Evolutionary conservation across 2,888 invertebrate species (phyloP), one percentile per base, ranked within the genome.

Genomic region (Torymus tubicola): DNA sequence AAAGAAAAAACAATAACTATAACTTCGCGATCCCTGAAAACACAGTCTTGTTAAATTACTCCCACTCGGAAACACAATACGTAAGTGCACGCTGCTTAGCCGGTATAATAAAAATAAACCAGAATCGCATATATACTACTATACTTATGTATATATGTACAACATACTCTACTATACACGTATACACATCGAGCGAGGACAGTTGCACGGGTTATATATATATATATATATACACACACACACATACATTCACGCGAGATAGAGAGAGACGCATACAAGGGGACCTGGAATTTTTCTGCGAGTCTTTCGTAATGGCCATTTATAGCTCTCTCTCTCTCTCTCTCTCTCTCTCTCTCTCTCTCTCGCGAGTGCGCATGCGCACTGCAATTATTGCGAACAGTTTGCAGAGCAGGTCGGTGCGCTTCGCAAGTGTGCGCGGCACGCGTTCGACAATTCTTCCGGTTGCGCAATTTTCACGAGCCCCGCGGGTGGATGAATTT

Each of bases 221-320:
- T 10, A n/a, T n/a, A n/a, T n/a, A n/a, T n/a, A n/a, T n/a, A n/a
- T n/a, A n/a, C n/a, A n/a, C n/a, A n/a, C n/a, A n/a, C n/a, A n/a
- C n/a, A n/a, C n/a, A n/a, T n/a, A n/a, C n/a, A n/a, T n/a, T n/a
- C n/a, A n/a, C n/a, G n/a, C n/a, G n/a, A n/a, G n/a, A n/a, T n/a
- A n/a, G 18, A 13, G 12, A 58, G 1, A 31, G 31, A n/a, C 31
- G 50, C 60, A 55, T 68, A 57, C 50, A 73, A 70, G 67, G 61
- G 16, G 64, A n/a, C 42, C 42, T 71, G 74, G 71, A 80, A 75
- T 75, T 75, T 75, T 68, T 68, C 31, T 31, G 31, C 31, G 78
- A 53, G 53, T 64, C 80, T 75, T 65, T 75, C 60, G 80, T 65
- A 80, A 80, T 80, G 70, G 52, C 65, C 80, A 80, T 70, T 80